These are phyloP conservation scores for Nymphalis urticae DNA, from an alignment of 2,888 invertebrate genomes.

Conservation along the genomic window DNA sequence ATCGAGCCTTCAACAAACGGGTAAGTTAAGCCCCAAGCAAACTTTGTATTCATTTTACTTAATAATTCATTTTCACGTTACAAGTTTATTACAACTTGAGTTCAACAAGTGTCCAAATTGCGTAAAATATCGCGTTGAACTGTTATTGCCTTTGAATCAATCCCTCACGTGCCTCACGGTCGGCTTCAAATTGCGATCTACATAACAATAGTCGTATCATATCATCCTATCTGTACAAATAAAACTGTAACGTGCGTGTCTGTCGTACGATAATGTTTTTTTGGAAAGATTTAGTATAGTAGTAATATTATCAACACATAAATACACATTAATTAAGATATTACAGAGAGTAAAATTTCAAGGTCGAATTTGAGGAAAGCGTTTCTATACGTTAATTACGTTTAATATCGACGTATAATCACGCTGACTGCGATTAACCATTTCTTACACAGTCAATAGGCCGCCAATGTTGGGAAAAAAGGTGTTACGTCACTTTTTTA, in stretches of 20 bases:
- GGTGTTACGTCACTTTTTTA: too few species aligned
- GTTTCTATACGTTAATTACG: too few species aligned
- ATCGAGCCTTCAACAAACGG: too few species aligned
- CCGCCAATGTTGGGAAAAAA: too few species aligned
- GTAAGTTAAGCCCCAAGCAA: not conserved
- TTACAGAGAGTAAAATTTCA: too few species aligned
- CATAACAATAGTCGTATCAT: constrained; percentile 14
- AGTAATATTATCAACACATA: too few species aligned
- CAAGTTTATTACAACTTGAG: not conserved
- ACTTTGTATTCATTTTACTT: not conserved
- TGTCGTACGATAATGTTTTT: not conserved
- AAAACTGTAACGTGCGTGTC: not conserved
- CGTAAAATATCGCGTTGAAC: not conserved
- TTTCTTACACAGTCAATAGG: too few species aligned
- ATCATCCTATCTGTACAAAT: not conserved
- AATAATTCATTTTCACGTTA: not conserved
- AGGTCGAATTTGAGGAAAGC: too few species aligned
- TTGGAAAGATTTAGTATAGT: too few species aligned
- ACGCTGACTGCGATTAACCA: too few species aligned
- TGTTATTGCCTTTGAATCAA: constrained; percentile 7
- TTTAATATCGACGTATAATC: too few species aligned
- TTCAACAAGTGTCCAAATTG: constrained; percentile 1
- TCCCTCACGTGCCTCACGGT: not conserved
- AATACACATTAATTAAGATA: too few species aligned
- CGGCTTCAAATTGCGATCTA: constrained; percentile 14